These are phyloP conservation scores for Callipepla squamata DNA, from an alignment of 2,113 vertebrate genomes.

Conservation along the genomic window DNA sequence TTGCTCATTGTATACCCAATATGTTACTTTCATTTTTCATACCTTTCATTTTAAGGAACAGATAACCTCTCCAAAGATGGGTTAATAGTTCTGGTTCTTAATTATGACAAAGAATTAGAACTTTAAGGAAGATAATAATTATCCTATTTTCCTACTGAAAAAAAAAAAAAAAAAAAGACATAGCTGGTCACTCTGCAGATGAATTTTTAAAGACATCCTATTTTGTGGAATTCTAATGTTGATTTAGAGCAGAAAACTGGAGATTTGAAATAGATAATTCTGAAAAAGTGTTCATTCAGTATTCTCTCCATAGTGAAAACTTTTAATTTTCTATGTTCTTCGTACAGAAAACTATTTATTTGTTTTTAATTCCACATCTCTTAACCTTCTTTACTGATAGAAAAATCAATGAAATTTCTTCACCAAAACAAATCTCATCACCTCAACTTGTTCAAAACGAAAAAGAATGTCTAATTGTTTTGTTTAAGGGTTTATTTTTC, in stretches of 20 bases:
- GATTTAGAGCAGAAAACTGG: background rate
- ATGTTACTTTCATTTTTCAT: background rate
- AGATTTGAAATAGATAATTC: background rate
- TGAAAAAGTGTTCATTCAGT: accelerated
- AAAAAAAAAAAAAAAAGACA: background rate
- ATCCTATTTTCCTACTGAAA: background rate
- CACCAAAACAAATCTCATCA: background rate
- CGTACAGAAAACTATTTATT: background rate
- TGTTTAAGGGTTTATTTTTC: background rate
- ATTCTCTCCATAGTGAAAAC: background rate
- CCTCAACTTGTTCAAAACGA: background rate
- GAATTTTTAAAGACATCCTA: background rate
- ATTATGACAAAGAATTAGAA: background rate
- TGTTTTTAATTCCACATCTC: background rate
- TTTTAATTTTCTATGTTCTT: background rate
- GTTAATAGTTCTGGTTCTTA: background rate
- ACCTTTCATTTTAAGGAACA: background rate
- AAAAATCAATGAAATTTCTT: background rate
- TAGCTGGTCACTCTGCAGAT: background rate
- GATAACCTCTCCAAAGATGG: background rate
- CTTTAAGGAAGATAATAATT: background rate
- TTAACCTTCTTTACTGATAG: background rate
- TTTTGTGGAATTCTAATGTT: background rate
- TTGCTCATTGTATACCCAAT: background rate
- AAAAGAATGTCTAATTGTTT: background rate